Base-by-base conservation (phyloP, 2,113 vertebrate species). In the Trematocara variabile region DNA sequence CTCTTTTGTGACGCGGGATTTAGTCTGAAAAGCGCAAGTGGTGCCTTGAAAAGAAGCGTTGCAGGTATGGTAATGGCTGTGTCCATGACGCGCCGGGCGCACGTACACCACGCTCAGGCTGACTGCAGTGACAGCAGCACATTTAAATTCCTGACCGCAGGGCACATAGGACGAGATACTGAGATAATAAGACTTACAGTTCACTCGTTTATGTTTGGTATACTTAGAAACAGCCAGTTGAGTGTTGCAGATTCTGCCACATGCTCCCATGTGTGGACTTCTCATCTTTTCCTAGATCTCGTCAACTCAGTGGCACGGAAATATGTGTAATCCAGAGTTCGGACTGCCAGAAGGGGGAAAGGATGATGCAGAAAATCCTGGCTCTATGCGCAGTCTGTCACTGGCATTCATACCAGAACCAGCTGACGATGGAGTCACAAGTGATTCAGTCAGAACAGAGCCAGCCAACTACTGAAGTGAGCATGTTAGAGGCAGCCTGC, bases 341-440 rank as follows among this genome's bases (percentile, higher is more conserved):
- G 83, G 77, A 60, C 39, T 33, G 58, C 4, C 2, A 34, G 39
- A 58, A 10, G 22, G 46, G 70, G 87, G 86, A 91, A 89, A 90
- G 78, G 79, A 89, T 94, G 93, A 95, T 86, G 91, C 84, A 91
- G 86, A 93, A 93, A 91, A 88, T 85, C 91, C 92, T 92, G 92
- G 93, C 91, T 80, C 60, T 81, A 10, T 58, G 46, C 33, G 41
- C 48, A 54, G 79, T 52, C 63, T 86, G 88, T 8, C 79, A 39
- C 65, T 91, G 89, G 90, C 88, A 84, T 82, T 78, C 10, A 56
- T 6, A 34, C 33, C 9, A n/a, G 75, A 46, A 60, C 75, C 86
- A 90, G 89, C 83, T 91, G 93, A 92, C 85, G 13, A 80, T 70
- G 30, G 60, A 89, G 86, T 85, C 92, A 91, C 80, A 37, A 86